A percentile compares a stretch with the other conserved stretches of the same genome.
Conservation (phyloP, 2,797 vertebrate genomes). For the Phylloscopus collybita region DNA sequence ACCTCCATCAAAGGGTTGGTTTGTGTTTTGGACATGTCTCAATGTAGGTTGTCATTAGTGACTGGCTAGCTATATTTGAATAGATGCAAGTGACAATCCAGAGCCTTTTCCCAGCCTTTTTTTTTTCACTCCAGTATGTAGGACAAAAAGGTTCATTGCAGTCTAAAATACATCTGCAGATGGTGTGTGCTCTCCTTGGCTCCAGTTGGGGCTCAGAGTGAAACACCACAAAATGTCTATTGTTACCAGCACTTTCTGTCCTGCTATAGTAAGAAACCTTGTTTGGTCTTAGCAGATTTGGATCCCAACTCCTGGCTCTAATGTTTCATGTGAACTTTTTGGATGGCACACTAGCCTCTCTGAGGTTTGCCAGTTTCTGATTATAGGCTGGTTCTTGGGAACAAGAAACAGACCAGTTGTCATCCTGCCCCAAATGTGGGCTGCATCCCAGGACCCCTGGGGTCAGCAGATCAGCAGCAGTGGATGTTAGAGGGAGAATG, state of each 20-base stretch:
- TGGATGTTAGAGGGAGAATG: not conserved
- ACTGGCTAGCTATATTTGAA: conserved; percentile 57
- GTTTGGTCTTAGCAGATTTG: conserved; percentile 11
- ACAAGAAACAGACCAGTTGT: not conserved
- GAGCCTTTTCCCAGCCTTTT: conserved; percentile 51
- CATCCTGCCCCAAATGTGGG: not conserved
- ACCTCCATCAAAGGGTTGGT: conserved; percentile 33
- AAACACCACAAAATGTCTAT: conserved; percentile 46
- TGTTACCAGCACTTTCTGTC: conserved; percentile 24
- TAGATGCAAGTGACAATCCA: conserved; percentile 44
- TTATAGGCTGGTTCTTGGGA: conserved; percentile 50
- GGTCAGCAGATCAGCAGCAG: conserved; percentile 26
- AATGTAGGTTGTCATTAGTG: conserved; percentile 56
- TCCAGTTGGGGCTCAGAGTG: not conserved
- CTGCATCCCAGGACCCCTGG: conserved; percentile 31
- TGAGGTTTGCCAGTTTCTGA: conserved; percentile 52
- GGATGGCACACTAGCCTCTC: not conserved
- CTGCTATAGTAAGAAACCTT: not conserved
- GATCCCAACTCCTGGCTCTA: not conserved
- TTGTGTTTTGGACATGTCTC: conserved; percentile 44
- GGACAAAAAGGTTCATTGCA: conserved; percentile 13
- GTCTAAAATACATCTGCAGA: conserved; percentile 48
- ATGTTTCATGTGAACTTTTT: conserved; percentile 10
- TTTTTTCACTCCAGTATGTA: not conserved
- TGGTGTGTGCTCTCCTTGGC: conserved; percentile 38